Percentiles rank a stretch among this genome's conserved stretches.
Evolutionary conservation across 1,140 invertebrate genomes (phyloP).

Genomic region (Bradysia coprophila): DNA sequence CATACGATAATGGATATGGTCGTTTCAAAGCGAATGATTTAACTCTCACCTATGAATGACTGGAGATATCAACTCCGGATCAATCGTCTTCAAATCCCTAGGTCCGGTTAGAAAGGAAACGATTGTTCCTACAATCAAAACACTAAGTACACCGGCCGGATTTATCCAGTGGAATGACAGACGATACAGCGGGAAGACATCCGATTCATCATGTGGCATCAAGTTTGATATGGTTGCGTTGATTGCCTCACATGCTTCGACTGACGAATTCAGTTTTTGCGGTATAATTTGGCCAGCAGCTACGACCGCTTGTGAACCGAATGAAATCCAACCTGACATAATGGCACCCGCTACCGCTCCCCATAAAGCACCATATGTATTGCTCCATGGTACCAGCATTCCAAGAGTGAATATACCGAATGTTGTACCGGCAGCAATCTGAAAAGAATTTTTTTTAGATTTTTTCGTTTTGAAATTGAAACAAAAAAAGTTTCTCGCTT

Average conservation of each 20-base stretch:
- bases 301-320: slow-evolving; percentile 29
- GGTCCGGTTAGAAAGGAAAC: slow-evolving; percentile 47
- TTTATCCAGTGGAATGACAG: slow-evolving; percentile 63
- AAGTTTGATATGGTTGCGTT: slow-evolving; percentile 10
- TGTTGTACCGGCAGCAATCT: slow-evolving; percentile 60
- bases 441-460: too few species aligned
- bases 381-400: slow-evolving; percentile 68
- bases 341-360: slow-evolving; percentile 35
- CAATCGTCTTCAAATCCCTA: slow-evolving; percentile 30
- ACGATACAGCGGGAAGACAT: slow-evolving; percentile 47
- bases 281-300: slow-evolving; percentile 23
- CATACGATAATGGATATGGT: too few species aligned
- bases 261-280: slow-evolving; percentile 23
- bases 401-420: slow-evolving; percentile 74
- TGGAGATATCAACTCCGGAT: slow-evolving; percentile 39
- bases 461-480: too few species aligned
- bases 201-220: slow-evolving; percentile 22
- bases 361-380: slow-evolving; percentile 38
- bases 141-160: slow-evolving; percentile 37
- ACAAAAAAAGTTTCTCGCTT: too few species aligned
- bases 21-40: too few species aligned
- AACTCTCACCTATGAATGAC: slow-evolving; percentile 34
- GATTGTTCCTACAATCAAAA: slow-evolving; percentile 41
- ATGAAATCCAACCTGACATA: slow-evolving; percentile 31
- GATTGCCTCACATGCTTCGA: slow-evolving; percentile 17